Evolutionary conservation across 2,797 vertebrate genomes (phyloP).

Genomic region (Enteromius fasciolatus): DNA sequence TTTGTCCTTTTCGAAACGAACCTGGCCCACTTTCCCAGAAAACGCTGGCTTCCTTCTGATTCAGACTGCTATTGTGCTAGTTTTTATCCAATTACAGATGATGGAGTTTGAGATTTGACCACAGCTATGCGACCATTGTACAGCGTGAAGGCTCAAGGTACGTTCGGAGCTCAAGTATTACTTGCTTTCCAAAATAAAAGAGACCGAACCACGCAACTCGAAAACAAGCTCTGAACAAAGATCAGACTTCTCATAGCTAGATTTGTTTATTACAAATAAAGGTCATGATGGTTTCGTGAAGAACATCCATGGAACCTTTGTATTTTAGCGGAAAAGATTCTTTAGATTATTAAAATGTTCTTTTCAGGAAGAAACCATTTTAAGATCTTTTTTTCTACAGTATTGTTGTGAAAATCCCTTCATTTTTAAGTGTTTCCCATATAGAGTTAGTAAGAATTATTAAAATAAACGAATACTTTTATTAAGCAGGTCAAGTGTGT

Average conservation of each 20-base stretch:
- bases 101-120: constrained; percentile 62
- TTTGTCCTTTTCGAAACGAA: constrained; percentile 26
- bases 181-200: constrained; percentile 45
- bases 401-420: neutral
- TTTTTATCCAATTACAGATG: constrained; percentile 51
- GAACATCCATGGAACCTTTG: neutral
- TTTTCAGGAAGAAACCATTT: neutral
- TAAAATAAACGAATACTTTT: neutral
- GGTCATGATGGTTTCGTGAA: neutral
- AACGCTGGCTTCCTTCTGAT: neutral
- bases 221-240: constrained; percentile 35
- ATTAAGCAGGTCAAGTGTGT: neutral
- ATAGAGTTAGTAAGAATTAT: neutral
- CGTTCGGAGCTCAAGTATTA: constrained; percentile 33
- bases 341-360: neutral
- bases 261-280: neutral
- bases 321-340: neutral
- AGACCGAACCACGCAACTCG: neutral
- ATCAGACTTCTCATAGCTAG: constrained; percentile 32
- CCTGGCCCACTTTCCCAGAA: constrained; percentile 14
- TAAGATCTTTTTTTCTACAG: neutral
- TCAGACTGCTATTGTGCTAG: constrained; percentile 37
- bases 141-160: constrained; percentile 12
- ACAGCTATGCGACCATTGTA: constrained; percentile 70
- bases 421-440: neutral